Percentiles rank a stretch among this genome's conserved stretches.
Evolutionary conservation across 1,140 invertebrate species (phyloP).

Genomic region (Bombyx mori): ASM3026992v2 NC_085111.1:10930501-10931000

Average conservation of each 20-base stretch:
- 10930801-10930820: slow-evolving; percentile 28
- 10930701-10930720: slow-evolving; percentile 26
- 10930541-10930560: slow-evolving; percentile 15
- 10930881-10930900: slow-evolving; percentile 1
- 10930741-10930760: slow-evolving; percentile 26
- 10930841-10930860: slow-evolving; percentile 22
- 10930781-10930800: slow-evolving; percentile 38
- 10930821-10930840: slow-evolving; percentile 19
- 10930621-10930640: slow-evolving; percentile 4
- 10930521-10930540: slow-evolving; percentile 29
- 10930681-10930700: slow-evolving; percentile 25
- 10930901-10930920: neutral
- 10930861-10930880: slow-evolving; percentile 17
- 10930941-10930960: too few species aligned
- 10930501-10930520: slow-evolving; percentile 14
- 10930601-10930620: slow-evolving; percentile 1
- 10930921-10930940: neutral
- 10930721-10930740: slow-evolving; percentile 24
- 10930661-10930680: slow-evolving; percentile 20
- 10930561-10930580: slow-evolving; percentile 9
- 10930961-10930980: too few species aligned
- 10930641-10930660: slow-evolving; percentile 3
- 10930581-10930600: slow-evolving; percentile 4
- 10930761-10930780: slow-evolving; percentile 15
- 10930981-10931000: too few species aligned